These are phyloP conservation scores for Branchinecta lindahli DNA, from an alignment of 1,140 invertebrate species.

Conservation along the genomic window DNA sequence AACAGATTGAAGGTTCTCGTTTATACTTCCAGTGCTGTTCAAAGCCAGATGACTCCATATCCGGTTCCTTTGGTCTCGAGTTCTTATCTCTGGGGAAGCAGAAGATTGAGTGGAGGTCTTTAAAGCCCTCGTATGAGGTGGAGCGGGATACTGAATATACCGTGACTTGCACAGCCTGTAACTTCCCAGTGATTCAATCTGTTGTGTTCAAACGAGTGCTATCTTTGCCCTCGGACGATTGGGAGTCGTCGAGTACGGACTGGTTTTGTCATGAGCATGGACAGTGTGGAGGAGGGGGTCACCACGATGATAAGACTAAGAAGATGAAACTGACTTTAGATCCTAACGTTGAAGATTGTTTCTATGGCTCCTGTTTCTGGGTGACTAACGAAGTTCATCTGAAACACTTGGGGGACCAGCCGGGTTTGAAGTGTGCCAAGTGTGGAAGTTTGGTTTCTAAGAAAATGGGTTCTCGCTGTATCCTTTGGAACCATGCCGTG, in stretches of 20 bases:
- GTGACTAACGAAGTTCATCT: not conserved
- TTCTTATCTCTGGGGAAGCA: not conserved
- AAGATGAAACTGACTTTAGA: constrained; percentile 1
- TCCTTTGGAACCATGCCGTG: not conserved
- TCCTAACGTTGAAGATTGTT: not conserved
- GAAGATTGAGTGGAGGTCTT: too few species aligned
- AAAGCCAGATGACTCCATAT: not conserved
- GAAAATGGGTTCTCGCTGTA: not conserved
- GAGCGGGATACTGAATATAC: too few species aligned
- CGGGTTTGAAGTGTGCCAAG: not conserved
- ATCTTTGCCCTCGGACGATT: constrained; percentile 13
- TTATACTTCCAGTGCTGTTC: not conserved
- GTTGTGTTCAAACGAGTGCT: constrained; percentile 15
- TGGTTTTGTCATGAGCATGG: constrained; percentile 18
- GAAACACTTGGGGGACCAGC: not conserved
- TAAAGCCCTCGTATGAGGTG: too few species aligned
- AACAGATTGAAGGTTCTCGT: not conserved
- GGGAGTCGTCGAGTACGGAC: constrained; percentile 14
- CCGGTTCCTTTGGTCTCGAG: not conserved
- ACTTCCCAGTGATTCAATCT: not conserved
- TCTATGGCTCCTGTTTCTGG: constrained; percentile 13
- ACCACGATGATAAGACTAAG: not conserved
- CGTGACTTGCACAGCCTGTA: not conserved
- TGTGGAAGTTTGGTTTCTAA: not conserved
- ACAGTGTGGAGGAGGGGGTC: not conserved